These are phyloP conservation scores for Melipona beecheii DNA, from an alignment of 2,888 invertebrate genomes.

Conservation along the genomic window DNA sequence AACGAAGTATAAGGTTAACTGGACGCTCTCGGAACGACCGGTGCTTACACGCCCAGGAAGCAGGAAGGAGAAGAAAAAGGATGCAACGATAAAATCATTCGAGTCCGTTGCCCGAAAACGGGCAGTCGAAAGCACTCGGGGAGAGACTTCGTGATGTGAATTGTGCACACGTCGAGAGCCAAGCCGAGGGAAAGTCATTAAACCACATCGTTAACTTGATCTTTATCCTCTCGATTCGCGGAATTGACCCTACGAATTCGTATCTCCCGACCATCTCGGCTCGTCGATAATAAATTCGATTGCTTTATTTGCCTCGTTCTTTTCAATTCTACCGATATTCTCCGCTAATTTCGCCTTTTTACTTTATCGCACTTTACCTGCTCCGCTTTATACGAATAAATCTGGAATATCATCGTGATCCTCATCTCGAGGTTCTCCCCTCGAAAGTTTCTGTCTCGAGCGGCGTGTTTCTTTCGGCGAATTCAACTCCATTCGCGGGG, in stretches of 20 bases:
- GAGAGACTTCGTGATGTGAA: constrained; percentile 53
- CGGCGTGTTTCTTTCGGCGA: too few relatives aligned
- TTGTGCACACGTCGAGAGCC: constrained; percentile 32
- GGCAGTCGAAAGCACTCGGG: constrained; percentile 58
- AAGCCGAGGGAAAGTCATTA: constrained; percentile 60
- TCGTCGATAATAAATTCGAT: constrained; percentile 22
- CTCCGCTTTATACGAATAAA: too few relatives aligned
- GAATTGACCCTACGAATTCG: constrained; percentile 59
- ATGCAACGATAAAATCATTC: constrained; percentile 75
- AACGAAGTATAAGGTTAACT: constrained; percentile 60
- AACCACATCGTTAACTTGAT: constrained; percentile 68
- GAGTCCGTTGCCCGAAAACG: constrained; percentile 77
- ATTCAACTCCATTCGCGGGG: too few relatives aligned
- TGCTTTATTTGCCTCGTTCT: constrained; percentile 27
- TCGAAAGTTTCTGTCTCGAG: too few relatives aligned
- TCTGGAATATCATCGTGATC: too few relatives aligned
- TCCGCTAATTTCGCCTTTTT: neutral
- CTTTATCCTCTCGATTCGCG: constrained; percentile 52
- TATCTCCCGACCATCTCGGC: constrained; percentile 22
- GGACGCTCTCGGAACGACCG: constrained; percentile 62
- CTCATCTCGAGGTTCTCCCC: neutral
- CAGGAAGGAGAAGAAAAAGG: constrained; percentile 71
- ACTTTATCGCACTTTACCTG: neutral
- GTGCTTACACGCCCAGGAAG: constrained; percentile 66
- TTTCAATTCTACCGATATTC: neutral